Evolutionary conservation across 2,888 invertebrate genomes (phyloP).

Genomic region (Heteromurus nitidus): DNA sequence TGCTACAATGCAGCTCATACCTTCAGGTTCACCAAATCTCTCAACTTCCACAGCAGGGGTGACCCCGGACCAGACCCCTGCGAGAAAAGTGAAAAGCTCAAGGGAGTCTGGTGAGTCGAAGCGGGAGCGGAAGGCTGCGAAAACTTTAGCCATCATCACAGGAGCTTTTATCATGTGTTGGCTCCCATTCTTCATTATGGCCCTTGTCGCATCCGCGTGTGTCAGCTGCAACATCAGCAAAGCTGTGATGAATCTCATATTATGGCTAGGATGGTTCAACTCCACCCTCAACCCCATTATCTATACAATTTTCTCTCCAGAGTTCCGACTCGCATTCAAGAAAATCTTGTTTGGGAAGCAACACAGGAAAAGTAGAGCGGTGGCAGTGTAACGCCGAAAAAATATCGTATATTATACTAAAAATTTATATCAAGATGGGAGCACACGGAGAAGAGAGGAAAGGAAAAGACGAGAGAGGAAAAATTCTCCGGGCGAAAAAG

Average conservation of each 20-base stretch:
- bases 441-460: background rate
- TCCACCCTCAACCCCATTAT: constrained; percentile 92
- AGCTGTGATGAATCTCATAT: constrained; percentile 84
- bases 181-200: constrained; percentile 95
- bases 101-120: constrained; percentile 88
- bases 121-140: constrained; percentile 93
- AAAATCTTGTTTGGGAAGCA: constrained; percentile 84
- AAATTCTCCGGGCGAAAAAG: background rate
- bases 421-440: background rate
- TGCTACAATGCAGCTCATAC: constrained; percentile 66
- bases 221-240: constrained; percentile 74
- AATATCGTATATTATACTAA: background rate
- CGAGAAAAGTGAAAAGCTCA: constrained; percentile 77
- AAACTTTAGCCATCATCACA: constrained; percentile 96
- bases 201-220: constrained; percentile 89
- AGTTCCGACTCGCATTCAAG: constrained; percentile 92
- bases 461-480: background rate
- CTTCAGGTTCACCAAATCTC: constrained; percentile 67
- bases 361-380: constrained; percentile 72
- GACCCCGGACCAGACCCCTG: constrained; percentile 69
- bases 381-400: constrained; percentile 62
- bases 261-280: constrained; percentile 95
- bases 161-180: constrained; percentile 95
- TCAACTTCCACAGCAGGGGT: constrained; percentile 63
- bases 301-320: constrained; percentile 95